Evolutionary conservation across 2,113 vertebrate genomes (phyloP), one percentile per base, ranked within the genome.

Genomic region (Atrichornis clamosus): DNA sequence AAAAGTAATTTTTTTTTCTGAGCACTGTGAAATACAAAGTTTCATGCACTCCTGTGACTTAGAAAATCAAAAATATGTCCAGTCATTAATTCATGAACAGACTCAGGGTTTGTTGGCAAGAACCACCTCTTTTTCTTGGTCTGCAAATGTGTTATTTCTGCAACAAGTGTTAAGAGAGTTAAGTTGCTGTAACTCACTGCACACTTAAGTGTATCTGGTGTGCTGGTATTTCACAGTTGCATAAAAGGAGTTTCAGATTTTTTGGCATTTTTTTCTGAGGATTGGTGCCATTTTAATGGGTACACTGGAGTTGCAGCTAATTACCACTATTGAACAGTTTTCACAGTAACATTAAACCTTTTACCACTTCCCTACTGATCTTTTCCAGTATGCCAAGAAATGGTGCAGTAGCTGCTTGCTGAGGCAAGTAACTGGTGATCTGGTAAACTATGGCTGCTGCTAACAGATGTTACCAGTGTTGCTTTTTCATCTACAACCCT

Each of bases 21-120:
- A 95, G 93, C 33, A 91, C 35, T 70, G 79, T 93, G 88, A 96
- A 96, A 93, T 82, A 90, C 42, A 91, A 93, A 62, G 42, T 93
- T 85, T 93, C 92, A 95, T 96, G 97, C 96, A 95, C 44, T 92
- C 78, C 46, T 13, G 42, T 70, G 67, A 78, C 58, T 59, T 78
- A 81, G 18, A 89, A 94, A 79, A 46, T 24, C 3, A 35, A 77
- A 80, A 69, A 70, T n/a, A 46, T 11, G 73, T 77, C 20, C 27
- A 49, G 5, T 76, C 22, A 62, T n/a, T 77, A n/a, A 63, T 74
- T 72, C 10, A 37, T 32, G 7, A 91, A 11, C 86, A 37, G 91
- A 79, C 20, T 75, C 56, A 28, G 47, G 60, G 70, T 88, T 62
- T 72, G 42, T 27, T 86, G 67, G 27, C 27, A 74, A 76, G 55